Evolutionary conservation across 1,140 invertebrate species (phyloP), one percentile per base, ranked within the genome.

Genomic region (Rhyacophila brunnea): DNA sequence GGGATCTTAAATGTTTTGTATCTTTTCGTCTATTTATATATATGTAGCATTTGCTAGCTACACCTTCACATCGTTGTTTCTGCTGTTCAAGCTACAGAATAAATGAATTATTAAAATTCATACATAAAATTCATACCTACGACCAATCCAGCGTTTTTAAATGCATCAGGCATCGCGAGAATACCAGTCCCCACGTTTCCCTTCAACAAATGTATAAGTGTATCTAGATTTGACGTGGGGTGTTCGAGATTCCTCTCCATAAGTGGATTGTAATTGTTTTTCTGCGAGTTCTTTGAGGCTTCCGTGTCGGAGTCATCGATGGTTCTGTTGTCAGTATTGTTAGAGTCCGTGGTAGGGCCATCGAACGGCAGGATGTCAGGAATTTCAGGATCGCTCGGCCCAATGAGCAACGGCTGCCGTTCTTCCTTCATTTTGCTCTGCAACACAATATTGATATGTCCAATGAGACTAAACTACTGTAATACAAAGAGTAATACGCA

Each of bases 141-240:
- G 59, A 85, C 80, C 54, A 92, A 75, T 14, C 92, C 92, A 53
- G 91, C 85, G 75, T 88, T 93, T 75, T 84, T 85, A 67, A 93
- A 88, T 38, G 90, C 91, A 77, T 91, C 85, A 38, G 91, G 90
- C 89, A 94, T 92, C 44, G 88, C 88, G 62, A 92, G 70, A 59
- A 92, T 90, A 1, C 92, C 92, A 7, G 91, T 92, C 10, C 91
- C 91, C 67, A 92, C 88, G 69, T 92, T 92, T 15, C 88, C 89
- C 77, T 92, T 92, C 7, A 92, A 73, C 55, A 92, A 74, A 78
- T 91, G 89, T 46, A 92, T 85, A 70, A 91, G 79, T 0, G 90
- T 91, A 67, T 91, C 89, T 45, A 87, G 82, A 74, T 90, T 92
- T n/a, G 87, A 88, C 7, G 87, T 90, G 1, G 88, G 87, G 73